Evolutionary conservation across 2,797 vertebrate genomes (phyloP).

Genomic region (Hydrolagus colliei): DNA sequence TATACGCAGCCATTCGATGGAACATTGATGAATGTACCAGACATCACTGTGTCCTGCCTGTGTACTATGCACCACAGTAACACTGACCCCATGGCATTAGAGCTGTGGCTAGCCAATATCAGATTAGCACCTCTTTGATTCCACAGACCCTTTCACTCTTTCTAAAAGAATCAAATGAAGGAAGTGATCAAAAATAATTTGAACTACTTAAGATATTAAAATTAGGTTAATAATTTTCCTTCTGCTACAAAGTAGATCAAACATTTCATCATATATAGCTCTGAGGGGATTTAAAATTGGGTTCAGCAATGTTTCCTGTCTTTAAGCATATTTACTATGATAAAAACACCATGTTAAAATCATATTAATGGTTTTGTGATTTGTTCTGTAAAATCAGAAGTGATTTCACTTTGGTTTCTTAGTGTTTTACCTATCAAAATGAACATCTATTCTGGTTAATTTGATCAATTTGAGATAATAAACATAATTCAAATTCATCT

Average conservation of each 20-base stretch:
- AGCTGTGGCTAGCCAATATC: neutral
- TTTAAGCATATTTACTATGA: conserved; percentile 16
- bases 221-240: conserved; percentile 59
- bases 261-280: conserved; percentile 59
- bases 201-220: conserved; percentile 56
- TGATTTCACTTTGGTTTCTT: neutral
- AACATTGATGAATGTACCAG: conserved; percentile 57
- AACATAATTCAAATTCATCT: neutral
- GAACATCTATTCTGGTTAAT: neutral
- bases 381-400: neutral
- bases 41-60: conserved; percentile 56
- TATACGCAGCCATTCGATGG: no score
- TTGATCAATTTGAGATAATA: neutral
- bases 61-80: conserved; percentile 57
- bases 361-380: neutral
- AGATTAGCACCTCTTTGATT: conserved; percentile 6
- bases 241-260: conserved; percentile 63
- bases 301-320: conserved; percentile 41
- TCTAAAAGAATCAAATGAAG: conserved; percentile 61
- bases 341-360: conserved; percentile 24
- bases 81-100: conserved; percentile 29
- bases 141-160: neutral
- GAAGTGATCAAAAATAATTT: conserved; percentile 56
- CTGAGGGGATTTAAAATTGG: conserved; percentile 58
- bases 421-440: neutral